Conservation (phyloP, 1,140 invertebrate species). For the Colletes gigas region DNA sequence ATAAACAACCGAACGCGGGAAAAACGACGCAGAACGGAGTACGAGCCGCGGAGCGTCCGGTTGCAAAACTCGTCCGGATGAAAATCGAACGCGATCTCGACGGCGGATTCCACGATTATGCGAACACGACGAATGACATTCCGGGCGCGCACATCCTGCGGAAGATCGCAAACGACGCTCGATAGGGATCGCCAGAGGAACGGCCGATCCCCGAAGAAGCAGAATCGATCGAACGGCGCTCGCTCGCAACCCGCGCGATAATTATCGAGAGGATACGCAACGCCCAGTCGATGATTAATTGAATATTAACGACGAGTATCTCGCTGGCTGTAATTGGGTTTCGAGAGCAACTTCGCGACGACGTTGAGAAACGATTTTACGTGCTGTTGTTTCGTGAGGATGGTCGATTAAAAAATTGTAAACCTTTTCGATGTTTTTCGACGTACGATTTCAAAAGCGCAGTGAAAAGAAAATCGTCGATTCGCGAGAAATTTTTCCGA, state of each 20-base stretch:
- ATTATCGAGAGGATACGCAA: slow-evolving; percentile 31
- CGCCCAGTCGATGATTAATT: slow-evolving; percentile 52
- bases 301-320: slow-evolving; percentile 53
- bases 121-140: slow-evolving; percentile 51
- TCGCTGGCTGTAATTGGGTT: slow-evolving; percentile 42
- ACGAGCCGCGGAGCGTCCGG: background rate
- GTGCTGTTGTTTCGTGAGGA: background rate
- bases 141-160: slow-evolving; percentile 44
- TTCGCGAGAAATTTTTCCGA: no score
- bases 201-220: background rate
- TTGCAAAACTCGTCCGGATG: slow-evolving; percentile 43
- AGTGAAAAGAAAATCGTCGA: no score
- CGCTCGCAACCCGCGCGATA: slow-evolving; percentile 27
- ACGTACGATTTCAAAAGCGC: no score
- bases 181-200: slow-evolving; percentile 2
- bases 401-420: no score
- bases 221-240: slow-evolving; percentile 30
- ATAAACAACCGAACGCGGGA: slow-evolving; percentile 27
- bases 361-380: slow-evolving; percentile 25
- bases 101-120: slow-evolving; percentile 49
- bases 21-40: slow-evolving; percentile 8
- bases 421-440: no score
- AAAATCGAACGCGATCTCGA: background rate
- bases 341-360: slow-evolving; percentile 22
- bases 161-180: slow-evolving; percentile 9